Base-by-base conservation (phyloP, 1,140 invertebrate species). In the Homarus americanus region DNA sequence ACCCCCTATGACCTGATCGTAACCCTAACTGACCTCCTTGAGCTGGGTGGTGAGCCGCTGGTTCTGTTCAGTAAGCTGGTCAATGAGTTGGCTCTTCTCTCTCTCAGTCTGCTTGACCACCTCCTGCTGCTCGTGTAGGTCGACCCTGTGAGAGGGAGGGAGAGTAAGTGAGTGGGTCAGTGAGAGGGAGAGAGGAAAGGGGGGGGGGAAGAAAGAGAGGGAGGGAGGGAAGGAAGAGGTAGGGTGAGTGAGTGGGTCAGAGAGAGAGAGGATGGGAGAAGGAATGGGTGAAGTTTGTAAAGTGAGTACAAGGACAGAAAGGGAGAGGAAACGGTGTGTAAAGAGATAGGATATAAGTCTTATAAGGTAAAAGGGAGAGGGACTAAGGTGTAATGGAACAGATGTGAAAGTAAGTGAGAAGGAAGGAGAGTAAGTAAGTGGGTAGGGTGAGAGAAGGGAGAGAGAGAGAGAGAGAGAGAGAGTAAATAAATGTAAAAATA, bases 61-160 rank as follows among this genome's bases (percentile, higher is more conserved):
- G 94, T 99, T 99, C 94, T 99, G 98, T 91, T 97, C 97, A 32
- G 97, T 97, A 69, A 99, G 95, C 93, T 98, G 97, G 15, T 96
- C 95, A 44, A 99, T 97, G 17, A 97, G 95, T 38, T 96, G 95
- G n/a, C 96, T 95, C 94, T 97, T 96, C 94, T 98, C 96, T 94
- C 97, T 96, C 93, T 98, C 98, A 72, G 96, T 96, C 94, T 97
- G 96, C 92, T 95, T 96, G 40, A 96, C 94, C 20, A 95, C 94
- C 66, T 95, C 95, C 92, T 97, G 96, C 93, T 96, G 95, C 72
- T 96, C 95, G 75, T 95, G 95, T 3, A 96, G 69, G 24, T 92
- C 91, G 34, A 73, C 53, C 72, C 91, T 91, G 91, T 36, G 1
- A 15, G 17, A 53, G 24, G 28, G 2, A 28, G 58, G 32, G 2